Evolutionary conservation across 1,140 invertebrate genomes (phyloP).

Genomic region (Varroa destructor): DNA sequence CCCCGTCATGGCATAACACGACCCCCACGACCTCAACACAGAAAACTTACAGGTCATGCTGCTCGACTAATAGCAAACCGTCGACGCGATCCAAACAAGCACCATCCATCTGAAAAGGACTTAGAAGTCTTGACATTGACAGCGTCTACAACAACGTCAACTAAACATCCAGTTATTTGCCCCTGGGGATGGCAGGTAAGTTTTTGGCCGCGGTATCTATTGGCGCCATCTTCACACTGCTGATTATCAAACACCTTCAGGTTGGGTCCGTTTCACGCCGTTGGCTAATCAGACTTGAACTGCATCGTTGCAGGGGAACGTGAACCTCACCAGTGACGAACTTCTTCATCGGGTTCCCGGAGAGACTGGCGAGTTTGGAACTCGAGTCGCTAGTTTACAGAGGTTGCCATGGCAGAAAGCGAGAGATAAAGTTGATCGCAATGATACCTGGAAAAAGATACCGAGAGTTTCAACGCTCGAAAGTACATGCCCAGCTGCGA

Average conservation of each 20-base stretch:
- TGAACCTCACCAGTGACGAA: conserved; percentile 18
- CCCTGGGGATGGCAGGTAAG: conserved; percentile 26
- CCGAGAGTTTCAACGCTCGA: no score
- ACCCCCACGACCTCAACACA: no score
- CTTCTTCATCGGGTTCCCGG: neutral
- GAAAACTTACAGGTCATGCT: no score
- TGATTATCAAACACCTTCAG: neutral
- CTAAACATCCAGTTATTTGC: neutral
- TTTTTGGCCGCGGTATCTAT: neutral
- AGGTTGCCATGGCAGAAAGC: no score
- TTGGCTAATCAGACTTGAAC: neutral
- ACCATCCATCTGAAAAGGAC: no score
- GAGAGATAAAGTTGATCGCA: no score
- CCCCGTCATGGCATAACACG: no score
- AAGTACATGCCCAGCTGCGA: no score
- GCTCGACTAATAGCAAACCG: no score
- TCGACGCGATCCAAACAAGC: no score
- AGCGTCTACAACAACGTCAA: neutral
- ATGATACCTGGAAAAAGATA: no score
- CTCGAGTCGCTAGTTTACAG: neutral
- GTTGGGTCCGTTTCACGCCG: neutral
- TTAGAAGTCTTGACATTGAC: neutral
- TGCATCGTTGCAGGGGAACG: conserved; percentile 16
- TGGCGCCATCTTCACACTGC: neutral
- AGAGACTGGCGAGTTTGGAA: conserved; percentile 9